phyloP scores from a whole-genome alignment of 2,888 invertebrate genomes.

The Ichneumoninae sp. region DNA sequence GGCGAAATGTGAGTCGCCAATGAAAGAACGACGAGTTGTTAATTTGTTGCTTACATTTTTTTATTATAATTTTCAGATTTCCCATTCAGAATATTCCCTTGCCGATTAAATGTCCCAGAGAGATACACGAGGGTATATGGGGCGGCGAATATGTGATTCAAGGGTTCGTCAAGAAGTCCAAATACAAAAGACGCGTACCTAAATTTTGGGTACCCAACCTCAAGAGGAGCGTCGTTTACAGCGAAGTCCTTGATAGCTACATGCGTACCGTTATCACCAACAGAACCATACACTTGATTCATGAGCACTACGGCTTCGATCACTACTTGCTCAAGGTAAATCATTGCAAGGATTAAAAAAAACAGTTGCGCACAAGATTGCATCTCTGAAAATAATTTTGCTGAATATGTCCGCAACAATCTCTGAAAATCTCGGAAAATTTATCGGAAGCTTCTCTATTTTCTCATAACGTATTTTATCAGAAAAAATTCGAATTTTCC shows the following conservation, averaged over 20 bases:
- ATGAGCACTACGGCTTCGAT: conserved; percentile 97
- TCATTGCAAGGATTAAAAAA: conserved; percentile 9
- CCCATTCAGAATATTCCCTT: conserved; percentile 92
- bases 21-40: not conserved
- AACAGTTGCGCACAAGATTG: not conserved
- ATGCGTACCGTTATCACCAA: conserved; percentile 93
- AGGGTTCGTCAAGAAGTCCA: conserved; percentile 84
- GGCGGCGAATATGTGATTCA: conserved; percentile 97
- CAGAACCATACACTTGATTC: conserved; percentile 93
- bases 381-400: not conserved
- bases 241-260: conserved; percentile 94
- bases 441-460: not conserved
- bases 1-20: conserved; percentile 88
- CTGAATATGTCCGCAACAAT: too few species aligned
- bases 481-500: too few species aligned
- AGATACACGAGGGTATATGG: conserved; percentile 95
- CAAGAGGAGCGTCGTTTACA: conserved; percentile 92
- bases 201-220: conserved; percentile 95
- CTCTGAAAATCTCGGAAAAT: too few species aligned
- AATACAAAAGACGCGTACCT: conserved; percentile 88
- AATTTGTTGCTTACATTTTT: not conserved
- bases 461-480: not conserved
- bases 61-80: conserved; percentile 81
- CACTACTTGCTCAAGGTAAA: conserved; percentile 94
- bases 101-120: conserved; percentile 91